Percentiles rank a stretch among this genome's conserved stretches.
Evolutionary conservation across 1,140 invertebrate species (phyloP).

Genomic region (Octopus bimaculoides): DNA sequence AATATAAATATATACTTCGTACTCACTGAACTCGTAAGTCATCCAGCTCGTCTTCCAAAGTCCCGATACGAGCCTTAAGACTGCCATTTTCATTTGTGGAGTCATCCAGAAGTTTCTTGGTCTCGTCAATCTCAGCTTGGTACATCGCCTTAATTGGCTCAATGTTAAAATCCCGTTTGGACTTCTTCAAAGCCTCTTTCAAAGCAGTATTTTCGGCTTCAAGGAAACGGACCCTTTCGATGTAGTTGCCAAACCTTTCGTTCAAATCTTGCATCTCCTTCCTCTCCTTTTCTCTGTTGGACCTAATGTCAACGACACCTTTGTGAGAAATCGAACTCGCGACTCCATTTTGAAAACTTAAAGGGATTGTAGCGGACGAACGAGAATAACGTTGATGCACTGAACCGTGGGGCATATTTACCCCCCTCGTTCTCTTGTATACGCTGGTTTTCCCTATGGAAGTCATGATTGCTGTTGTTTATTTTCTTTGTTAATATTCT

Average conservation of each 20-base stretch:
- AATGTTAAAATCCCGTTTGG: slow-evolving; percentile 59
- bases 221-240: slow-evolving; percentile 57
- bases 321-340: slow-evolving; percentile 19
- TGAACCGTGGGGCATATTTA: no score
- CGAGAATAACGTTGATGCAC: no score
- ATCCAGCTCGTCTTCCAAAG: slow-evolving; percentile 47
- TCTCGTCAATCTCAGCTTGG: slow-evolving; percentile 56
- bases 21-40: slow-evolving; percentile 49
- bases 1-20: neutral
- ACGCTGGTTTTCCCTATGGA: no score
- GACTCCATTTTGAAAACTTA: neutral
- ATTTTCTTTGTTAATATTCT: no score
- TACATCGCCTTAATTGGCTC: slow-evolving; percentile 59
- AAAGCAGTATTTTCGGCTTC: slow-evolving; percentile 58
- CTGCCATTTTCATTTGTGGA: slow-evolving; percentile 48
- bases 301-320: slow-evolving; percentile 45
- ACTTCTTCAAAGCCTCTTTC: slow-evolving; percentile 49
- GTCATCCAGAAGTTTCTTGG: slow-evolving; percentile 50
- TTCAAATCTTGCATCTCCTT: slow-evolving; percentile 58
- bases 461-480: no score
- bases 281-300: slow-evolving; percentile 54
- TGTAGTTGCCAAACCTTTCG: slow-evolving; percentile 55
- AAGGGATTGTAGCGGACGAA: no score
- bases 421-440: no score
- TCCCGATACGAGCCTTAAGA: slow-evolving; percentile 43